Percentiles rank a stretch among this genome's conserved stretches.
Conservation (phyloP, 2,113 vertebrate species). For the Pseudopipra pipra region DNA sequence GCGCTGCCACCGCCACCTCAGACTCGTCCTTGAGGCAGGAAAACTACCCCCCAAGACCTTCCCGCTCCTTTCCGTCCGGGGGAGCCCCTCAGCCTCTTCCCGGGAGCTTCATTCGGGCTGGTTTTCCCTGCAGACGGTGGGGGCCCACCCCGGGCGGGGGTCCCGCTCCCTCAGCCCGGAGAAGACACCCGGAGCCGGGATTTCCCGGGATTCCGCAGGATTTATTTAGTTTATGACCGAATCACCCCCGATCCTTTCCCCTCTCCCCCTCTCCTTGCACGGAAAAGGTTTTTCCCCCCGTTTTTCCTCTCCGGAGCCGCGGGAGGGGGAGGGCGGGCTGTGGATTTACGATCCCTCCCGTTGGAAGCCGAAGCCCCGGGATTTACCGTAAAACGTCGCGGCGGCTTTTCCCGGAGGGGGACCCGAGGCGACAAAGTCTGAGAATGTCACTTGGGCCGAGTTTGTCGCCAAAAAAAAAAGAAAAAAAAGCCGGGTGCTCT, state of each 20-base stretch:
- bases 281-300: not conserved
- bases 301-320: not conserved
- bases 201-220: not conserved
- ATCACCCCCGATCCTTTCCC: fast-evolving
- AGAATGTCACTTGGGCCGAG: not conserved
- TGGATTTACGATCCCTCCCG: not conserved
- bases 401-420: not conserved
- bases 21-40: not conserved
- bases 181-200: too few species aligned
- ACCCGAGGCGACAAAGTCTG: not conserved
- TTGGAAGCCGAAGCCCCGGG: not conserved
- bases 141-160: not conserved
- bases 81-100: not conserved
- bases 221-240: not conserved
- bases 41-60: not conserved
- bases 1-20: fast-evolving
- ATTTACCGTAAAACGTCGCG: not conserved
- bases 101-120: fast-evolving
- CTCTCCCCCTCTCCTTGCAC: not conserved
- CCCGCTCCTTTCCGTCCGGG: not conserved
- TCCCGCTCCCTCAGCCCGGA: not conserved
- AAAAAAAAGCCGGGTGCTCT: not conserved
- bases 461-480: not conserved
- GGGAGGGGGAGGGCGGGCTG: fast-evolving
- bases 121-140: not conserved